Evolutionary conservation across 2,888 invertebrate species (phyloP).

Genomic region (Andricus curvator): DNA sequence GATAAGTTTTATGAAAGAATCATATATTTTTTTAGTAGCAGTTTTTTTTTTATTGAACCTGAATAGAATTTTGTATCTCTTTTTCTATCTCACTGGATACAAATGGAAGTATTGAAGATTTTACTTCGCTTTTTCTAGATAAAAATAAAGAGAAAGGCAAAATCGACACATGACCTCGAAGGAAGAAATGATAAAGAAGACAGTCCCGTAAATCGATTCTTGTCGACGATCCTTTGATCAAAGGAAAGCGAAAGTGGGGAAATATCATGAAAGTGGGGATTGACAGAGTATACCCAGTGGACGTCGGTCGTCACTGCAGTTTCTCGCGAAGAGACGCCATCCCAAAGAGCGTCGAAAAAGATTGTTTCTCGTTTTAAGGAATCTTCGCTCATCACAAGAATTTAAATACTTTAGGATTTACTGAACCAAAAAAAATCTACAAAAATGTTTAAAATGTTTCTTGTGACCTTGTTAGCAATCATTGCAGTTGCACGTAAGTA

Average conservation of each 20-base stretch:
- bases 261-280: slow-evolving; percentile 71
- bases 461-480: slow-evolving; percentile 62
- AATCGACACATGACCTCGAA: neutral
- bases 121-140: slow-evolving; percentile 4
- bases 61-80: too few relatives aligned
- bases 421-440: slow-evolving; percentile 39
- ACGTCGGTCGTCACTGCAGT: slow-evolving; percentile 71
- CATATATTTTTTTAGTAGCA: too few relatives aligned
- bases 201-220: slow-evolving; percentile 53
- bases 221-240: slow-evolving; percentile 63
- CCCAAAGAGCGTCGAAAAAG: slow-evolving; percentile 68
- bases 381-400: slow-evolving; percentile 17
- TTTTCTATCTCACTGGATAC: neutral
- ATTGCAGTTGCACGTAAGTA: slow-evolving; percentile 68
- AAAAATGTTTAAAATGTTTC: slow-evolving; percentile 63
- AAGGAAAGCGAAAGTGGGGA: slow-evolving; percentile 73
- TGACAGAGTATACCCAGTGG: slow-evolving; percentile 72
- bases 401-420: slow-evolving; percentile 21
- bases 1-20: too few relatives aligned
- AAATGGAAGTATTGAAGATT: neutral
- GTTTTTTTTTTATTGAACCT: too few relatives aligned
- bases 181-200: slow-evolving; percentile 43
- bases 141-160: slow-evolving; percentile 42
- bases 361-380: slow-evolving; percentile 6
- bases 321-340: slow-evolving; percentile 69